Evolutionary conservation across 2,797 vertebrate species (phyloP).

Genomic region (Sebastes vulpes): DNA sequence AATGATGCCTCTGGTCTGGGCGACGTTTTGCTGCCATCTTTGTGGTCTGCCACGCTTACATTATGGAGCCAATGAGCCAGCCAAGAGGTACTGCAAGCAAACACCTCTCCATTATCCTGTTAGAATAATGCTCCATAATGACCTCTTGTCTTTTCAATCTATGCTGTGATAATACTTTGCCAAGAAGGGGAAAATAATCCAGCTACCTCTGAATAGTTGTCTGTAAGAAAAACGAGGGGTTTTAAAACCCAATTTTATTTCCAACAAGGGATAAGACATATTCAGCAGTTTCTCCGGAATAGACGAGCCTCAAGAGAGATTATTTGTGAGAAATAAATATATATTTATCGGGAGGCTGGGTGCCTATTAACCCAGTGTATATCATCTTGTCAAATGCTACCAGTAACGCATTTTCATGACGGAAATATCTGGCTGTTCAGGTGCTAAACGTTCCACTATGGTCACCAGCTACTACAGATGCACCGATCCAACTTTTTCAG

Average conservation of each 20-base stretch:
- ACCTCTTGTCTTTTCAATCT: slow-evolving; percentile 22
- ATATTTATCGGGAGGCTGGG: neutral
- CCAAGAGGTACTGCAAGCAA: slow-evolving; percentile 32
- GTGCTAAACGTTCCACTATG: neutral
- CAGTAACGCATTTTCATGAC: neutral
- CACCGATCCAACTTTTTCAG: no score
- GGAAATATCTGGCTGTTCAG: neutral
- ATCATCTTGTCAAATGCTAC: neutral
- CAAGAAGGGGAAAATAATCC: slow-evolving; percentile 12
- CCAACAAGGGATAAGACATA: neutral
- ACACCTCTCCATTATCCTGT: slow-evolving; percentile 46
- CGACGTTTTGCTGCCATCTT: neutral
- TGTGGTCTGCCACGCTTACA: slow-evolving; percentile 30
- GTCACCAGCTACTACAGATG: neutral
- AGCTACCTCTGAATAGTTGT: neutral
- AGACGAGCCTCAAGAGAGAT: neutral
- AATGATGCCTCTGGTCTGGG: slow-evolving; percentile 52
- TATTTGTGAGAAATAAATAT: neutral
- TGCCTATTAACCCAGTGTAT: neutral
- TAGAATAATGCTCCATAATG: slow-evolving; percentile 54
- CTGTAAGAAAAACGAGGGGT: neutral
- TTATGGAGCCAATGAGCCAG: slow-evolving; percentile 35
- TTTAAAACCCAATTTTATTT: neutral
- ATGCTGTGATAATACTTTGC: slow-evolving; percentile 19
- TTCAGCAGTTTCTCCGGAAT: slow-evolving; percentile 1